Percentiles rank a stretch among this genome's conserved stretches.
phyloP scores from a whole-genome alignment of 2,888 invertebrate species.

The Hydropsyche betteni region DNA sequence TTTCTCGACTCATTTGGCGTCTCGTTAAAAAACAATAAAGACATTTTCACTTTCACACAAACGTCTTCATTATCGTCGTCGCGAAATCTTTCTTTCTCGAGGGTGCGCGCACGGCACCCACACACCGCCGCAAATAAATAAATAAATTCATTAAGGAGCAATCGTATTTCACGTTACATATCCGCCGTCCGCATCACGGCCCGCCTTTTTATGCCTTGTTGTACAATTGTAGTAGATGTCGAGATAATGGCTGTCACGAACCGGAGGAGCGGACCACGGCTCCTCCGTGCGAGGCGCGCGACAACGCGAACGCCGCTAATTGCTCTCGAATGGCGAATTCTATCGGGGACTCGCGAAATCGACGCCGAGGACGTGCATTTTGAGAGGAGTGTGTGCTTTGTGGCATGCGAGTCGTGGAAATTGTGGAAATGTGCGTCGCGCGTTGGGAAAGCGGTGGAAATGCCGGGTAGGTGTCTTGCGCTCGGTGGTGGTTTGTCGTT shows the following conservation, averaged over 20 bases:
- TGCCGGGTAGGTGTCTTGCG: no score
- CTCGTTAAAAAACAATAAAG: neutral
- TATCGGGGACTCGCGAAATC: no score
- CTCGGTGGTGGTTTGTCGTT: no score
- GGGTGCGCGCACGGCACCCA: conserved; percentile 5
- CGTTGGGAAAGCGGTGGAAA: no score
- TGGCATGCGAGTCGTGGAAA: no score
- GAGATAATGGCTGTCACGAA: conserved; percentile 38
- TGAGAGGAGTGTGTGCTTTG: no score
- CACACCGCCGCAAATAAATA: neutral
- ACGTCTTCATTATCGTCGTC: conserved; percentile 29
- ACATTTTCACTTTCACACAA: conserved; percentile 26
- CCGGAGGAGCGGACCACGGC: conserved; percentile 11
- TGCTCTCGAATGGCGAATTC: no score
- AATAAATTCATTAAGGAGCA: conserved; percentile 35
- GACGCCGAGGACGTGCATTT: no score
- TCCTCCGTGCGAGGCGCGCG: neutral
- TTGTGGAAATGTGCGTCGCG: no score
- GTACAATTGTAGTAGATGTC: conserved; percentile 37
- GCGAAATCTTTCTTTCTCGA: neutral
- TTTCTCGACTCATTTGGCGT: no score
- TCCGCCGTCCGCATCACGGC: conserved; percentile 30
- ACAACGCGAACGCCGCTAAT: no score
- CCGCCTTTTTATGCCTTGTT: conserved; percentile 32
- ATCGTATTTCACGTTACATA: conserved; percentile 37